phyloP scores from a whole-genome alignment of 2,888 invertebrate genomes.

The Acronicta aceris region DNA sequence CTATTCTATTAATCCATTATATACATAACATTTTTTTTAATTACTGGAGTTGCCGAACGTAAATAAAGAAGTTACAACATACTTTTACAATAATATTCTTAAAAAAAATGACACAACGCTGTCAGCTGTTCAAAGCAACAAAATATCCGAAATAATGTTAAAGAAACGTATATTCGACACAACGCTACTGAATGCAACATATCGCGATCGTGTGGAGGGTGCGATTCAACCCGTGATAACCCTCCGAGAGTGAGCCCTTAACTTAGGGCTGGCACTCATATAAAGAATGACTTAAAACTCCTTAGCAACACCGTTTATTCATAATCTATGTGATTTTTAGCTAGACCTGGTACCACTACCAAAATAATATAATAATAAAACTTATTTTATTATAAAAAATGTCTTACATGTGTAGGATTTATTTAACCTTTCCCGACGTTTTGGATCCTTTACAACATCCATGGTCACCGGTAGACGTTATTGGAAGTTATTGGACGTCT shows the following conservation, averaged over 20 bases:
- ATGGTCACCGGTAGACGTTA: too few species aligned
- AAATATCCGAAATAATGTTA: conserved; percentile 27
- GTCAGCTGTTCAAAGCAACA: conserved; percentile 49
- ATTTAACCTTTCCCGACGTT: too few species aligned
- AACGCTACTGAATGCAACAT: conserved; percentile 30
- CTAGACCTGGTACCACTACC: too few species aligned
- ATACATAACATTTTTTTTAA: too few species aligned
- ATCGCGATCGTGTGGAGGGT: conserved; percentile 61
- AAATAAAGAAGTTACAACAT: neutral
- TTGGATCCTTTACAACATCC: too few species aligned
- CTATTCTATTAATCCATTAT: too few species aligned
- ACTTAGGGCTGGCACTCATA: conserved; percentile 66
- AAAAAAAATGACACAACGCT: conserved; percentile 6
- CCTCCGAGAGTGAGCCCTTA: conserved; percentile 70
- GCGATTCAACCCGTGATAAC: conserved; percentile 70
- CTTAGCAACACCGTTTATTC: neutral
- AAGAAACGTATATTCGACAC: conserved; percentile 40
- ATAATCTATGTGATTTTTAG: too few species aligned
- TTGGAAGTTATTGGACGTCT: too few species aligned
- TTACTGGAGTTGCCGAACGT: too few species aligned
- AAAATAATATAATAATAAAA: too few species aligned
- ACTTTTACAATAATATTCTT: neutral
- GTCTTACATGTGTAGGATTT: too few species aligned
- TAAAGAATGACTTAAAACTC: neutral
- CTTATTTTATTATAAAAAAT: too few species aligned